These are phyloP conservation scores for Stomatorhinus ivindoensis DNA, from an alignment of 2,113 vertebrate species.

Conservation along the genomic window DNA sequence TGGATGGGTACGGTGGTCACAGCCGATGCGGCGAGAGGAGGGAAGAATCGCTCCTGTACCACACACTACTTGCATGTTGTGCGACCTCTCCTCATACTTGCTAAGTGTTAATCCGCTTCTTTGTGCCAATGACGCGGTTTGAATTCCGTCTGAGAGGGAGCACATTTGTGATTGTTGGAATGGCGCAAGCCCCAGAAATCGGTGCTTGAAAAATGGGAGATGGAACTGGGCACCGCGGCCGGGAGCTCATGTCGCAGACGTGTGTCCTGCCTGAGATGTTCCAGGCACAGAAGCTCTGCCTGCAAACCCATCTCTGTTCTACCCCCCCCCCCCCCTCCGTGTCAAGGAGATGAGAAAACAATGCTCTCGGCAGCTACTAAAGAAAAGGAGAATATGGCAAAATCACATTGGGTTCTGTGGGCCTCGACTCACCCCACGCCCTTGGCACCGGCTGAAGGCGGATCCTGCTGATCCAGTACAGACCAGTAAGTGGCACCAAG, in stretches of 20 bases:
- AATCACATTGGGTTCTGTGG: background rate
- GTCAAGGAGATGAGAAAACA: background rate
- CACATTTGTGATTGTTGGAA: background rate
- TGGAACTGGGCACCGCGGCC: background rate
- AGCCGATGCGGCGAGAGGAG: background rate
- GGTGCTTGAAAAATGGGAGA: background rate
- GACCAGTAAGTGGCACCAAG: constrained; percentile 12
- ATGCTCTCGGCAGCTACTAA: background rate
- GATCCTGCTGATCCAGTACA: background rate
- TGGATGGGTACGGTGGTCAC: background rate
- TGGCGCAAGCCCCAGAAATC: background rate
- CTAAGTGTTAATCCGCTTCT: background rate
- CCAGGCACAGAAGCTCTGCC: background rate
- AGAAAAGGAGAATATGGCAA: constrained; percentile 3
- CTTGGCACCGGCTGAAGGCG: background rate
- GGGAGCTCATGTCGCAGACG: background rate
- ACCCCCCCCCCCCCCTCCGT: background rate
- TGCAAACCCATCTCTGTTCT: background rate
- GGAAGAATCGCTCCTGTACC: background rate
- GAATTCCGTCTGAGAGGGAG: background rate
- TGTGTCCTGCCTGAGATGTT: background rate
- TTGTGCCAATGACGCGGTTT: background rate
- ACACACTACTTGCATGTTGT: background rate
- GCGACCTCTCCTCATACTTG: background rate
- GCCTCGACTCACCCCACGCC: background rate